Conservation (phyloP, 2,888 invertebrate species). For the Nomada flava region DNA sequence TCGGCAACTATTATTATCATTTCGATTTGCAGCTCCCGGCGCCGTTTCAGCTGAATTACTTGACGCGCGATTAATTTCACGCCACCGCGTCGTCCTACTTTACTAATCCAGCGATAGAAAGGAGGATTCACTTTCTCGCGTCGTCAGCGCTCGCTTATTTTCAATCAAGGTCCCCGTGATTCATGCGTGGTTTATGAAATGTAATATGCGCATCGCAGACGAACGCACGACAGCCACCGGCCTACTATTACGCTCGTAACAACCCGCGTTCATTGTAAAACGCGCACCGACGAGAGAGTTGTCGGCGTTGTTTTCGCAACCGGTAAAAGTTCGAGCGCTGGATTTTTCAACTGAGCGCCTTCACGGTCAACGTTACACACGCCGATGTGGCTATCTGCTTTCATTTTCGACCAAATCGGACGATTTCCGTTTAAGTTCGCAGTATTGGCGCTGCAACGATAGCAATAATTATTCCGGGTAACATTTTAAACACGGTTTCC, state of each 20-base stretch:
- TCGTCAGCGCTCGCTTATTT: conserved; percentile 30
- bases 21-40: background rate
- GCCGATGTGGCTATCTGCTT: background rate
- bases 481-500: conserved; percentile 19
- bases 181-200: conserved; percentile 54
- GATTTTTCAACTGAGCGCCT: conserved; percentile 50
- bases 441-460: background rate
- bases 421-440: background rate
- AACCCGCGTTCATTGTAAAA: conserved; percentile 23
- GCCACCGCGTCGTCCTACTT: background rate
- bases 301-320: conserved; percentile 52
- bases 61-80: conserved; percentile 1
- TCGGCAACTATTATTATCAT: background rate
- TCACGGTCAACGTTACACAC: conserved; percentile 14
- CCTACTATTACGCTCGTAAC: background rate
- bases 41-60: background rate
- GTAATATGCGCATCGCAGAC: conserved; percentile 34
- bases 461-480: background rate
- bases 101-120: background rate
- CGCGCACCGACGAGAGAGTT: background rate
- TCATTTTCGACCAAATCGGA: background rate
- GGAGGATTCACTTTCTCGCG: conserved; percentile 38
- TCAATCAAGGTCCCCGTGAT: conserved; percentile 52
- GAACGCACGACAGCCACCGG: conserved; percentile 16
- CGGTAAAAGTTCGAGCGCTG: conserved; percentile 59